Evolutionary conservation across 23 tunicate genomes (phyloP).

Genomic region (Ascidia mentula): DNA sequence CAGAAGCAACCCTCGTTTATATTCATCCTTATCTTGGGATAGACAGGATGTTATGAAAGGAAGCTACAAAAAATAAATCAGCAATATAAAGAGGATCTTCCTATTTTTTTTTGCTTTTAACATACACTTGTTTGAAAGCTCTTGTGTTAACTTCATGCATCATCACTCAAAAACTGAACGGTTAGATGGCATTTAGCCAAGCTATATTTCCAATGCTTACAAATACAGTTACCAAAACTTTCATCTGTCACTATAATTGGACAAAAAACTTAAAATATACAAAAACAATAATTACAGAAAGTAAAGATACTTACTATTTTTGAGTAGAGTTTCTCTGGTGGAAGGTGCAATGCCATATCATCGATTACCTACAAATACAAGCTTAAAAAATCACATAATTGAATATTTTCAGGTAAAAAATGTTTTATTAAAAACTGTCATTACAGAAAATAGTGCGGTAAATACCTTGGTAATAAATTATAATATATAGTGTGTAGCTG

Average conservation of each 20-base stretch:
- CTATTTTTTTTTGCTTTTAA: neutral
- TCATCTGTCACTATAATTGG: no score
- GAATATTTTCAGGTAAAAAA: neutral
- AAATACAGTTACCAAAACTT: neutral
- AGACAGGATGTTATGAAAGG: conserved; percentile 51
- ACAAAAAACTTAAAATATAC: neutral
- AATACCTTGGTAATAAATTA: neutral
- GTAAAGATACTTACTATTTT: conserved; percentile 48
- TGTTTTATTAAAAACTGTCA: no score
- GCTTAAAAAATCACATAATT: neutral
- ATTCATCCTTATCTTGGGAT: conserved; percentile 20
- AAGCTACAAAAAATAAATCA: neutral
- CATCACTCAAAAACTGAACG: neutral
- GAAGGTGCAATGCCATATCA: conserved; percentile 91
- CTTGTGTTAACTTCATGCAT: no score
- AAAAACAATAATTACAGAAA: neutral
- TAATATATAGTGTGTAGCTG: neutral
- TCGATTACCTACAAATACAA: conserved; percentile 57
- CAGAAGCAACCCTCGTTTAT: conserved; percentile 61
- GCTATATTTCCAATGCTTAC: neutral
- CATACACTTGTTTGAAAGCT: neutral
- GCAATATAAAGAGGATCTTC: neutral
- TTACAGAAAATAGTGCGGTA: neutral
- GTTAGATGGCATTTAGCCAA: neutral
- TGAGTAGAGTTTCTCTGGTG: conserved; percentile 76